Conservation (phyloP, 2,797 vertebrate genomes). For the Takifugu ocellatus region DNA sequence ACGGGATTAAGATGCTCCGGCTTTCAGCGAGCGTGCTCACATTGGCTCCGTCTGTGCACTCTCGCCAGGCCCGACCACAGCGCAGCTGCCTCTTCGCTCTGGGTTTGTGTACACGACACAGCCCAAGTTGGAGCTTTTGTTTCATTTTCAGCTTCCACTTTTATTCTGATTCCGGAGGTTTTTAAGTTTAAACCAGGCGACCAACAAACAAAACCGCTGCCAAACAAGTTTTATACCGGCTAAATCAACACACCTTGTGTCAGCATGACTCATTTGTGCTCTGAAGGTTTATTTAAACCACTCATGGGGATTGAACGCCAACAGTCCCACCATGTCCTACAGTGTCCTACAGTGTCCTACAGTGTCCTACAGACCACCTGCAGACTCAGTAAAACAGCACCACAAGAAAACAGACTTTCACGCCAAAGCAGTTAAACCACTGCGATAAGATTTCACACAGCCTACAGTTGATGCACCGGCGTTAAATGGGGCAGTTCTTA, state of each 20-base stretch:
- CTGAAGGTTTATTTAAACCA: neutral
- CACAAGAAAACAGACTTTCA: neutral
- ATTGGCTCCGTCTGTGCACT: slow-evolving; percentile 1
- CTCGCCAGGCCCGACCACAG: neutral
- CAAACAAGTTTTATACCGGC: neutral
- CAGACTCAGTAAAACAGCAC: slow-evolving; percentile 27
- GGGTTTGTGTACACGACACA: too few relatives aligned
- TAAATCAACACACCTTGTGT: neutral
- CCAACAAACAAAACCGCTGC: neutral
- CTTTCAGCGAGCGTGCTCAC: neutral
- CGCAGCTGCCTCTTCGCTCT: too few relatives aligned
- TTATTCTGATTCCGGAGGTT: neutral
- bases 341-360: slow-evolving; percentile 1
- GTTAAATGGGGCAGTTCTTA: slow-evolving; percentile 29
- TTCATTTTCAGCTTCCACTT: slow-evolving; percentile 20
- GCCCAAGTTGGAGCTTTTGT: neutral
- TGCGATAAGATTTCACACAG: slow-evolving; percentile 26
- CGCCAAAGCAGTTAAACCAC: slow-evolving; percentile 39
- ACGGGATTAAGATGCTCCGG: slow-evolving; percentile 24
- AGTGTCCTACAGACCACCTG: slow-evolving; percentile 5
- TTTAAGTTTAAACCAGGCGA: neutral
- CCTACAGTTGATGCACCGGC: neutral
- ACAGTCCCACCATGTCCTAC: neutral
- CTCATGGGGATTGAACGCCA: neutral
- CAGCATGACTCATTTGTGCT: slow-evolving; percentile 7